Evolutionary conservation across 1,140 invertebrate genomes (phyloP).

Genomic region (Calephelis nemesis): DNA sequence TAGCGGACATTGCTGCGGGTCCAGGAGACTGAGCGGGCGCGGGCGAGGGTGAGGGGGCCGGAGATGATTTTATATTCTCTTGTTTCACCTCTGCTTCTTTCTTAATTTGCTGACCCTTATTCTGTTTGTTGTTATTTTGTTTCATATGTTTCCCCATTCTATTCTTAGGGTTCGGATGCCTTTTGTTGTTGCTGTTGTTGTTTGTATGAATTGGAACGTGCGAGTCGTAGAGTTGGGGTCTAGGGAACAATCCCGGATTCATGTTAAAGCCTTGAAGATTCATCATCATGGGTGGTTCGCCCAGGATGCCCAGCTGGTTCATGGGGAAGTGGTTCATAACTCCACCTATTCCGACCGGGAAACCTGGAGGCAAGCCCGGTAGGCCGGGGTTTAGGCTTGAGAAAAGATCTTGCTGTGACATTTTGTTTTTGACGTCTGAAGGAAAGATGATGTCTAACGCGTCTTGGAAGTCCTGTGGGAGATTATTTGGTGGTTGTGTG

Average conservation of each 20-base stretch:
- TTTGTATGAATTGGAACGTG: constrained; percentile 45
- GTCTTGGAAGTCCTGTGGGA: constrained; percentile 82
- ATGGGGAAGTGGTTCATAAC: constrained; percentile 45
- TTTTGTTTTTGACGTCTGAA: constrained; percentile 49
- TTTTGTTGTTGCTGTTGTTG: constrained; percentile 17
- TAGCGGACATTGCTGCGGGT: not conserved
- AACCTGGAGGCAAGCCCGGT: constrained; percentile 38
- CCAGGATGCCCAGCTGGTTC: constrained; percentile 44
- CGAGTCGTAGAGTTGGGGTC: constrained; percentile 56
- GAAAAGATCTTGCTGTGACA: constrained; percentile 49
- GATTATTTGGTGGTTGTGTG: constrained; percentile 35
- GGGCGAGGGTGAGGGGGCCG: not conserved
- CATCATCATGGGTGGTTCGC: constrained; percentile 61
- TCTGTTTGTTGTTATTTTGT: too few species aligned
- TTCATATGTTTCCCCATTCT: constrained; percentile 20
- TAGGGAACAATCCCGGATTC: constrained; percentile 46
- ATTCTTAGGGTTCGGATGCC: constrained; percentile 10
- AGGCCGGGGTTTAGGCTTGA: not conserved
- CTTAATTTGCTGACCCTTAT: not conserved
- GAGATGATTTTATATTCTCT: not conserved
- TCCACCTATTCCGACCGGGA: constrained; percentile 38
- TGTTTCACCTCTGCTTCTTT: not conserved
- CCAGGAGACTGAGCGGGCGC: not conserved
- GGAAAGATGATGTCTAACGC: constrained; percentile 87
- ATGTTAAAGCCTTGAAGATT: constrained; percentile 51